phyloP scores from a whole-genome alignment of 2,797 vertebrate genomes.

The Percopsis omiscomaycus region DNA sequence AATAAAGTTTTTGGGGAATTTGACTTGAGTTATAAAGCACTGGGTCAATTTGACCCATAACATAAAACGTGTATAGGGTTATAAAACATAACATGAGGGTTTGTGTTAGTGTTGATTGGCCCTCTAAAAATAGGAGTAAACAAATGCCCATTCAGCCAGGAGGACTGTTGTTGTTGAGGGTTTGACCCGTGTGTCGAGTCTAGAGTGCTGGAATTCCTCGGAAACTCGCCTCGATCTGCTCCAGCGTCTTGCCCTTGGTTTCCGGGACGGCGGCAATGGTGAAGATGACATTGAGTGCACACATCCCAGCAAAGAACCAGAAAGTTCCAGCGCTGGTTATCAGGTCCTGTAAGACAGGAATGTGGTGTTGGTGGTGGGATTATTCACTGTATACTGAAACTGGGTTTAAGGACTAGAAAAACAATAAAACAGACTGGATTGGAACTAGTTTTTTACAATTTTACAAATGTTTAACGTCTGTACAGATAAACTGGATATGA shows the following conservation, averaged over 20 bases:
- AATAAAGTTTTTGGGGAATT: no score
- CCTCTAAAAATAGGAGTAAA: no score
- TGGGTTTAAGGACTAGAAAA: neutral
- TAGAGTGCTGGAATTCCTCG: conserved; percentile 59
- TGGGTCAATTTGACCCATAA: no score
- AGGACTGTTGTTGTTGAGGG: neutral
- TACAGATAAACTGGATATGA: no score
- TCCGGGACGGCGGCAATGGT: conserved; percentile 84
- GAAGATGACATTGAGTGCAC: conserved; percentile 80
- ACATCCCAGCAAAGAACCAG: conserved; percentile 87
- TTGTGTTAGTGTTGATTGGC: no score
- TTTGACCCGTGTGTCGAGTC: neutral
- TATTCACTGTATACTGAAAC: neutral
- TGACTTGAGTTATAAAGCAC: no score
- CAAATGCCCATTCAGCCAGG: no score
- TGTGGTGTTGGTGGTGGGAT: neutral
- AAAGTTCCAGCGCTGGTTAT: conserved; percentile 86
- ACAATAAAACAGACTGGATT: neutral
- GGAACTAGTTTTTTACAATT: no score
- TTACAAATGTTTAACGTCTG: no score
- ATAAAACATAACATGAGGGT: no score
- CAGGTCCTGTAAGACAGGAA: conserved; percentile 63
- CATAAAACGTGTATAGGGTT: no score
- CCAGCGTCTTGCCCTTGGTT: conserved; percentile 89
- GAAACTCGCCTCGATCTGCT: conserved; percentile 87